Percentiles rank a stretch among this genome's conserved stretches.
Conservation (phyloP, 2,113 vertebrate species). For the Pica pica region DNA sequence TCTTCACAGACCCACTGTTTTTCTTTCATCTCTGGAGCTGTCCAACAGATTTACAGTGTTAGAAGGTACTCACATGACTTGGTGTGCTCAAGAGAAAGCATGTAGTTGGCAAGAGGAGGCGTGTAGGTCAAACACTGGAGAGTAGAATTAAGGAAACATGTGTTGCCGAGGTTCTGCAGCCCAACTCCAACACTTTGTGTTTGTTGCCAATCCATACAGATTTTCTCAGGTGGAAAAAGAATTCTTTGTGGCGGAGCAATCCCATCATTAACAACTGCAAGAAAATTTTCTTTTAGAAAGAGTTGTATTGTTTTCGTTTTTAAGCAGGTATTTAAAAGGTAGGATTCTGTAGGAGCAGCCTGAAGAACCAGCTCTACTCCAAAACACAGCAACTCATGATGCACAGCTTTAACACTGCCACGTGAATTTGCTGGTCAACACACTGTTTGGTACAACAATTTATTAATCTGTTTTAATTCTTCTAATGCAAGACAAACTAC, state of each 20-base stretch:
- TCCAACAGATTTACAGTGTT: background rate
- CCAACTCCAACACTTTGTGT: conserved; percentile 89
- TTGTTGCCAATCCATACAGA: conserved; percentile 90
- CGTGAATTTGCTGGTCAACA: background rate
- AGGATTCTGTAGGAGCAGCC: background rate
- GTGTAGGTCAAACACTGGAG: conserved; percentile 97
- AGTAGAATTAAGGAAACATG: conserved; percentile 93
- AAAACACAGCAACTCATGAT: background rate
- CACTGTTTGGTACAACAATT: background rate
- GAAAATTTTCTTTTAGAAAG: background rate
- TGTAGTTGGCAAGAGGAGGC: conserved; percentile 90
- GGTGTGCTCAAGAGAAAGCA: conserved; percentile 94
- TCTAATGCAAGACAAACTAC: background rate
- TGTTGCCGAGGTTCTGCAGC: conserved; percentile 96
- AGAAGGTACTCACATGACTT: conserved; percentile 84
- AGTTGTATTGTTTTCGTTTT: background rate
- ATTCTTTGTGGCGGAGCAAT: conserved; percentile 89
- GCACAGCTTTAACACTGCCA: background rate
- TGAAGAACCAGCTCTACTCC: background rate
- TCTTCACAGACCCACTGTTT: background rate
- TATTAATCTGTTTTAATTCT: background rate
- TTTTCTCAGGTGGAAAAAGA: conserved; percentile 90
- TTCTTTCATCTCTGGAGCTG: background rate
- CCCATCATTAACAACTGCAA: conserved; percentile 81
- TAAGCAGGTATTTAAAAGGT: background rate